Evolutionary conservation across 2,888 invertebrate species (phyloP).

Genomic region (Pomacea canaliculata): DNA sequence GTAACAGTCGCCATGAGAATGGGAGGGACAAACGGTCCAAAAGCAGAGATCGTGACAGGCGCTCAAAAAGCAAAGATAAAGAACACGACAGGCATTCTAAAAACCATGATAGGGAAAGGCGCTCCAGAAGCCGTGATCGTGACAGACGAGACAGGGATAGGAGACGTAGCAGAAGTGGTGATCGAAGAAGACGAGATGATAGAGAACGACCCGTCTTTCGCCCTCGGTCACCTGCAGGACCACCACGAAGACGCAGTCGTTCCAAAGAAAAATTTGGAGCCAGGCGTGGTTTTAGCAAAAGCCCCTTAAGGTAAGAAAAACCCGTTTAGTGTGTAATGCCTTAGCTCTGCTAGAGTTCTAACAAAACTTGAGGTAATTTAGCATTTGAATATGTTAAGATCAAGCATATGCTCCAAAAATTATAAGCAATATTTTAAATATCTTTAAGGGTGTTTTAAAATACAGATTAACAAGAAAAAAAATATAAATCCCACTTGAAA

Average conservation of each 20-base stretch:
- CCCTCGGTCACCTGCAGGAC: slow-evolving; percentile 1
- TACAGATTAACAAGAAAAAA: no score
- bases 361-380: no score
- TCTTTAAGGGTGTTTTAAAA: no score
- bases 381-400: no score
- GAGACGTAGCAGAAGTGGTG: slow-evolving; percentile 28
- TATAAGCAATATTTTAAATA: no score
- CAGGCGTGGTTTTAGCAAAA: slow-evolving; percentile 50
- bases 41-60: slow-evolving; percentile 1
- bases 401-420: no score
- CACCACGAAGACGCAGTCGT: slow-evolving; percentile 24
- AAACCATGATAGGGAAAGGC: slow-evolving; percentile 28
- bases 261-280: slow-evolving; percentile 51
- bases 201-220: slow-evolving; percentile 28
- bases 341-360: no score
- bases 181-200: slow-evolving; percentile 52
- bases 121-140: slow-evolving; percentile 31
- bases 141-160: slow-evolving; percentile 61
- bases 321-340: no score
- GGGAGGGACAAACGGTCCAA: neutral
- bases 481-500: no score
- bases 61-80: slow-evolving; percentile 10
- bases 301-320: slow-evolving; percentile 46
- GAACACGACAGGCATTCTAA: slow-evolving; percentile 23
- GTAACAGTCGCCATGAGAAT: slow-evolving; percentile 24